Conservation (phyloP, 2,797 vertebrate species). For the Anas georgica region DNA sequence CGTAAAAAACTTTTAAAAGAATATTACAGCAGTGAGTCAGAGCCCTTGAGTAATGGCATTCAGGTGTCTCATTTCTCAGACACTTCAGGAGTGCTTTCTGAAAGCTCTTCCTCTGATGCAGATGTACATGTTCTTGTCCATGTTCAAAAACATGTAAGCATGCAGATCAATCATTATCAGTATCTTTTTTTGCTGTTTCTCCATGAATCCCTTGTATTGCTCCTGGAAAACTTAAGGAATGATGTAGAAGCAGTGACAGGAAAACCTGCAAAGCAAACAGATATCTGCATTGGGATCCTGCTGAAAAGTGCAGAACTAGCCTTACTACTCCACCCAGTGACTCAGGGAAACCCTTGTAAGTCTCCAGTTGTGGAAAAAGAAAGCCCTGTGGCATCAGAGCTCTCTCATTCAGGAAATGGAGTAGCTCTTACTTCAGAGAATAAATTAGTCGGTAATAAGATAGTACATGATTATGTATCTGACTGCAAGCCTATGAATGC, state of each 20-base stretch:
- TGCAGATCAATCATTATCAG: constrained; percentile 95
- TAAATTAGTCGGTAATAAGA: constrained; percentile 63
- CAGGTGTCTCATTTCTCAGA: constrained; percentile 81
- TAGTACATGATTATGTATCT: constrained; percentile 52
- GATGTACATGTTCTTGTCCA: constrained; percentile 90
- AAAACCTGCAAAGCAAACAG: constrained; percentile 78
- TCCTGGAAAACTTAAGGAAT: constrained; percentile 90
- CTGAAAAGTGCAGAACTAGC: constrained; percentile 92
- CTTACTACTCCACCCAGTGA: constrained; percentile 89
- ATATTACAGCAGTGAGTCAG: constrained; percentile 86
- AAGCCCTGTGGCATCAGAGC: constrained; percentile 80
- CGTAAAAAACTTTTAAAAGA: constrained; percentile 92
- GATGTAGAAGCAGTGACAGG: constrained; percentile 88
- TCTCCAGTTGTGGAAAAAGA: constrained; percentile 70
- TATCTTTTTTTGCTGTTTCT: constrained; percentile 91
- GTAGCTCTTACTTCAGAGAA: constrained; percentile 78
- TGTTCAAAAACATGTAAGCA: constrained; percentile 89
- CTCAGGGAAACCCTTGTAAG: constrained; percentile 76
- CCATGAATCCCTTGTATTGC: constrained; percentile 89
- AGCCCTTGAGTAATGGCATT: constrained; percentile 78
- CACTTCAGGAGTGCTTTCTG: constrained; percentile 64
- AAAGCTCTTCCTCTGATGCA: constrained; percentile 77
- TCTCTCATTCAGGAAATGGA: constrained; percentile 85
- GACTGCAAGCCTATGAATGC: constrained; percentile 71
- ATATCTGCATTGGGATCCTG: constrained; percentile 87